These are phyloP conservation scores for Lasioglossum vierecki DNA, from an alignment of 2,888 invertebrate species.

Conservation along the genomic window DNA sequence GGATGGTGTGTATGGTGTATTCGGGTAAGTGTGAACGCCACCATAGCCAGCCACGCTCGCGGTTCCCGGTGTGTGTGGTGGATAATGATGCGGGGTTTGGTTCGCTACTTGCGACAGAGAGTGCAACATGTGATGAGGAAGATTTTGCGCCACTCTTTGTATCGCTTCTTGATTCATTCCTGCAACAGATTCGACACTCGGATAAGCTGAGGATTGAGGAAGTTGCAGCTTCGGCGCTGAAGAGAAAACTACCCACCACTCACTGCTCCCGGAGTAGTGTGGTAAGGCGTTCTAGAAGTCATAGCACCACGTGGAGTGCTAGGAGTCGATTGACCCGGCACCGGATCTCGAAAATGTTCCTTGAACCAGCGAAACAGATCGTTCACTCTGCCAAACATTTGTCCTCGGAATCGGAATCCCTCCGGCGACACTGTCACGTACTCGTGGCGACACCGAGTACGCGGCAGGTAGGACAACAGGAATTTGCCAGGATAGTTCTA, in stretches of 20 bases:
- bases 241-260: constrained; percentile 49
- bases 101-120: constrained; percentile 90
- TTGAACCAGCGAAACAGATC: constrained; percentile 98
- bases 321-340: constrained; percentile 89
- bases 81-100: constrained; percentile 85
- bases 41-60: constrained; percentile 87
- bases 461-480: constrained; percentile 95
- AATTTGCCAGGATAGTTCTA: constrained; percentile 93
- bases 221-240: not conserved
- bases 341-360: constrained; percentile 97
- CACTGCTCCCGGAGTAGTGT: constrained; percentile 78
- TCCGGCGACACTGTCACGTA: constrained; percentile 96
- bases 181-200: constrained; percentile 58
- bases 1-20: constrained; percentile 95
- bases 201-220: not conserved
- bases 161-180: constrained; percentile 88
- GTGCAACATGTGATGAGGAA: constrained; percentile 89
- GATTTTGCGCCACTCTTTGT: constrained; percentile 89
- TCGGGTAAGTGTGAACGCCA: constrained; percentile 86
- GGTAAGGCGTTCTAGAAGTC: constrained; percentile 87
- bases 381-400: constrained; percentile 93
- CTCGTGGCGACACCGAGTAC: constrained; percentile 94
- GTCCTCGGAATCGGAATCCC: constrained; percentile 95
- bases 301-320: constrained; percentile 88
- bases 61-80: constrained; percentile 91